Base-by-base conservation (phyloP, 2,888 invertebrate genomes). In the Byasa hedistus region DNA sequence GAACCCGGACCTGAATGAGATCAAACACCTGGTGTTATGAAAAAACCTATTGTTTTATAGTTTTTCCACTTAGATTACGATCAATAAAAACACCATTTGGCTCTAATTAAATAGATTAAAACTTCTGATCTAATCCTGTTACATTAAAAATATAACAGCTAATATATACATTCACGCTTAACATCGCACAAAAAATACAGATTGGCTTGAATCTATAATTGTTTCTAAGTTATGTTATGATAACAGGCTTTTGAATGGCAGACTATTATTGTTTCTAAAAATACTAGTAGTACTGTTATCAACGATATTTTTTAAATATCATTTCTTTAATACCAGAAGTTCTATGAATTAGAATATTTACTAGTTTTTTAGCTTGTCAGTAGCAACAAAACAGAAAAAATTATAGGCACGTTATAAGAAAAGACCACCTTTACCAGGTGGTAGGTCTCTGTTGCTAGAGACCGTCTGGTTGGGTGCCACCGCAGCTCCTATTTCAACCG, bases 1-100 rank as follows among this genome's bases (percentile, higher is more conserved):
- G 72, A 74, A 75, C 76, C 75, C 76, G 74, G 75, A 76, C 68
- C 61, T 61, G 55, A 24, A 7, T 24, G 32, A 61, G 64, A 67
- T 61, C 36, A 64, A 70, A 65, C 67, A 62, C 39, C 69, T 66
- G 55, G 54, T 66, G 64, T 64, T 66, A 57, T 69, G 32, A 57
- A 65, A 19, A 21, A 57, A 57, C 23, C 51, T 52, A 57, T 57
- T 39, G 32, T 36, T 66, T 52, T 12, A 66, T 62, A 39, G 57
- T 27, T 62, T 57, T 62, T 58, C 54, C 51, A 54, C 62, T 66
- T 58, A 23, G 58, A 66, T 66, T 52, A 52, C 44, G 48, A 58
- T 66, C 66, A 44, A 44, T 51, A 17, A 56, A 22, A 65, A 36
- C 8, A 21, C n/a, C 22, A 23, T n/a, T 3, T 19, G 60, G 36